Evolutionary conservation across 2,888 invertebrate species (phyloP).

Genomic region (Oconnorella tubifera): DNA sequence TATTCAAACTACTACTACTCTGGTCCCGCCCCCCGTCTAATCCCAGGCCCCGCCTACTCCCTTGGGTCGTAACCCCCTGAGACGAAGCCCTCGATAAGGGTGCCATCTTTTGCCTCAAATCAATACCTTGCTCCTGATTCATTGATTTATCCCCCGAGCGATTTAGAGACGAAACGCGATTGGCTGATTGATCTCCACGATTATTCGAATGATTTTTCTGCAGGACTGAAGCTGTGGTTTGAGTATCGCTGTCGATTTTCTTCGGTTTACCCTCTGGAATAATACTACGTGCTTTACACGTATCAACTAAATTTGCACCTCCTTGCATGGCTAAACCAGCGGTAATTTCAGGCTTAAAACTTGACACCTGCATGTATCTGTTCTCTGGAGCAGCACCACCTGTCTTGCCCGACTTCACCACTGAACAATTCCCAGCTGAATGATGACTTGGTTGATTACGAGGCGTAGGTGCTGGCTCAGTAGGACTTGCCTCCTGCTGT

Average conservation of each 20-base stretch:
- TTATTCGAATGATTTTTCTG: not conserved
- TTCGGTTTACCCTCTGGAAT: constrained; percentile 4
- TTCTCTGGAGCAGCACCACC: not conserved
- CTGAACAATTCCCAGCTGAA: not conserved
- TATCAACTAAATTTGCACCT: not conserved
- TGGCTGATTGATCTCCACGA: not conserved
- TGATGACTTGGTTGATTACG: not conserved
- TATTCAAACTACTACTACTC: constrained; percentile 14
- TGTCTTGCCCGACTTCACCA: not conserved
- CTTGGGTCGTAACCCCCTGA: not conserved
- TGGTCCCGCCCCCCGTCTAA: constrained; percentile 4
- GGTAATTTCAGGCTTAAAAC: not conserved
- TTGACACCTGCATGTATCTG: not conserved
- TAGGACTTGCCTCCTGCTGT: constrained; percentile 1
- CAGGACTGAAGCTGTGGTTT: constrained; percentile 28
- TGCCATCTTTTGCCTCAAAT: not conserved
- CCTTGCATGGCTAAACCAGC: not conserved
- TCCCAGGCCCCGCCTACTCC: not conserved
- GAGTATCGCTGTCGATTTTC: constrained; percentile 37
- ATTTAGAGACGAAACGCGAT: not conserved
- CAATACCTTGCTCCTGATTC: not conserved
- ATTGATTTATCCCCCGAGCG: not conserved
- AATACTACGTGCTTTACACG: not conserved
- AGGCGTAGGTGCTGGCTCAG: not conserved
- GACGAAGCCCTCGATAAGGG: not conserved